Percentiles rank a stretch among this genome's conserved stretches.
These are phyloP conservation scores for Caenorhabditis japonica DNA, from an alignment of 2,888 invertebrate species.

Conservation along the genomic window DNA sequence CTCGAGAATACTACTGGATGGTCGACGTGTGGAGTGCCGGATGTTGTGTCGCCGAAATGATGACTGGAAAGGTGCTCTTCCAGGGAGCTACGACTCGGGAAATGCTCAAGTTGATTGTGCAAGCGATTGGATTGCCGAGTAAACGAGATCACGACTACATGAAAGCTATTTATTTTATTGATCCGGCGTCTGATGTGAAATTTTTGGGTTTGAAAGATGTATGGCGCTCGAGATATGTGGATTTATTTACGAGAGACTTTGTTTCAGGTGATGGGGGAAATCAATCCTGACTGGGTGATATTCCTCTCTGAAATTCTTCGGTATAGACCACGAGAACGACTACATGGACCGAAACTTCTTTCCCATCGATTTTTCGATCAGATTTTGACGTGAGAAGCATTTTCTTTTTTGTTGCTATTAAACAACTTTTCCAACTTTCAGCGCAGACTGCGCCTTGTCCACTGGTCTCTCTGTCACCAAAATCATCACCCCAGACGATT, in stretches of 20 bases:
- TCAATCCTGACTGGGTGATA: constrained; percentile 35
- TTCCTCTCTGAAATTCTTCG: constrained; percentile 60
- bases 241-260: background rate
- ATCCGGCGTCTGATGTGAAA: constrained; percentile 18
- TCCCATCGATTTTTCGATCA: constrained; percentile 59
- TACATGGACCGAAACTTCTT: constrained; percentile 62
- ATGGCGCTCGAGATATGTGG: too few relatives aligned
- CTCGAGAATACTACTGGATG: constrained; percentile 57
- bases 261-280: constrained; percentile 27
- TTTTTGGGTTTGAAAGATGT: constrained; percentile 35
- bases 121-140: constrained; percentile 47
- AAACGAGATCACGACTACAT: constrained; percentile 45
- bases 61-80: constrained; percentile 61
- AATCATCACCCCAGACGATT: constrained; percentile 55
- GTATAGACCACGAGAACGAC: constrained; percentile 62
- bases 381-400: constrained; percentile 42
- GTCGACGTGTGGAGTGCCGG: constrained; percentile 69
- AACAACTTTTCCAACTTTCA: constrained; percentile 1
- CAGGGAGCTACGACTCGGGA: constrained; percentile 55
- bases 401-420: background rate
- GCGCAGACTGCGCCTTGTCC: constrained; percentile 31
- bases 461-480: constrained; percentile 55
- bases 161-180: constrained; percentile 39
- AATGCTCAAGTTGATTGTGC: constrained; percentile 56
- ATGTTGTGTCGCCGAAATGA: constrained; percentile 69